These are phyloP conservation scores for Tinea trinotella DNA, from an alignment of 2,888 invertebrate species.

Conservation along the genomic window DNA sequence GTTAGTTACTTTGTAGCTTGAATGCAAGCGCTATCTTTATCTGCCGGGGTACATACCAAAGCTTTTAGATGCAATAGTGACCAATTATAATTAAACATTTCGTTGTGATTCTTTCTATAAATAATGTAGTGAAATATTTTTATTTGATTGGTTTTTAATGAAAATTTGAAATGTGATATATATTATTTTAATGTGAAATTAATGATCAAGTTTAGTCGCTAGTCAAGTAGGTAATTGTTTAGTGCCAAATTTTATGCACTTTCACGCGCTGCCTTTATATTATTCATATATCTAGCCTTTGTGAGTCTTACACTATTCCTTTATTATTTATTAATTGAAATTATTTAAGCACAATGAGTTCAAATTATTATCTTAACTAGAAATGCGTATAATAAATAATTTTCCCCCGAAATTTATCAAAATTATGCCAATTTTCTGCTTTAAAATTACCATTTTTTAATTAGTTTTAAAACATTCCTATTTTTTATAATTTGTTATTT, in stretches of 20 bases:
- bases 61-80: slow-evolving; percentile 1
- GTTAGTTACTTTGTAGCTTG: too few relatives aligned
- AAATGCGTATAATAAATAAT: too few relatives aligned
- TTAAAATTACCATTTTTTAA: background rate
- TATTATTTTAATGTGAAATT: background rate
- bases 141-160: slow-evolving; percentile 22
- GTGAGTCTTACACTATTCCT: too few relatives aligned
- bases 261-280: background rate
- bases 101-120: slow-evolving; percentile 39
- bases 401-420: too few relatives aligned
- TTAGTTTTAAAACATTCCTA: background rate
- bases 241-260: slow-evolving; percentile 55
- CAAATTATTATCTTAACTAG: background rate
- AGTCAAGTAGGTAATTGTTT: background rate
- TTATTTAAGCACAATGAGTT: background rate
- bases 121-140: slow-evolving; percentile 10
- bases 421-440: too few relatives aligned
- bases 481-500: background rate
- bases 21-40: too few relatives aligned
- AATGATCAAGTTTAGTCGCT: background rate
- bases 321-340: too few relatives aligned
- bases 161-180: slow-evolving; percentile 7
- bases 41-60: too few relatives aligned
- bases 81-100: slow-evolving; percentile 33
- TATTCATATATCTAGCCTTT: too few relatives aligned